Evolutionary conservation across 2,888 invertebrate genomes (phyloP).

Genomic region (Blomia tropicalis): DNA sequence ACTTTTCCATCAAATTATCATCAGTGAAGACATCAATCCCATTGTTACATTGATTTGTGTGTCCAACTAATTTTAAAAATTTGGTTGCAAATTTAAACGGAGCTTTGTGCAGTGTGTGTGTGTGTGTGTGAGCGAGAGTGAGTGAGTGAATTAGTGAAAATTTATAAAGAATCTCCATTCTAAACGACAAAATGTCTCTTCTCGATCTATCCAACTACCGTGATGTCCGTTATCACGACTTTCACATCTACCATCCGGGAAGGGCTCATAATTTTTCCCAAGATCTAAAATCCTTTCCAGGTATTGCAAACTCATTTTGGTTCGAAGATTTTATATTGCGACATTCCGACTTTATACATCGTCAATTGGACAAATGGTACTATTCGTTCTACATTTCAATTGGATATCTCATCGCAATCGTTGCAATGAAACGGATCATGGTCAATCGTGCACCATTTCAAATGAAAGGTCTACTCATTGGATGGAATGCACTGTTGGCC

Average conservation of each 20-base stretch:
- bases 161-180: no score
- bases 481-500: background rate
- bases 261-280: background rate
- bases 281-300: slow-evolving; percentile 10
- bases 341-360: slow-evolving; percentile 1
- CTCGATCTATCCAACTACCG: background rate
- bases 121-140: no score
- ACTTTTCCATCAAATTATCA: no score
- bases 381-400: slow-evolving; percentile 9
- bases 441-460: background rate
- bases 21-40: no score
- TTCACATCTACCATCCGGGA: background rate
- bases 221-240: slow-evolving; percentile 18
- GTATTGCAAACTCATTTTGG: slow-evolving; percentile 3
- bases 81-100: no score
- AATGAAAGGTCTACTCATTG: background rate
- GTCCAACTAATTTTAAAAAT: no score
- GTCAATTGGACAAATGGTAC: slow-evolving; percentile 4
- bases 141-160: no score
- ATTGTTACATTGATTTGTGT: no score
- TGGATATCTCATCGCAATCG: background rate
- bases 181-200: no score
- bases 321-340: slow-evolving; percentile 16
- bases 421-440: background rate
- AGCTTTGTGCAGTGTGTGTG: no score